Evolutionary conservation across 2,888 invertebrate species (phyloP), one percentile per base, ranked within the genome.

Genomic region (Drosophila anomelani): DNA sequence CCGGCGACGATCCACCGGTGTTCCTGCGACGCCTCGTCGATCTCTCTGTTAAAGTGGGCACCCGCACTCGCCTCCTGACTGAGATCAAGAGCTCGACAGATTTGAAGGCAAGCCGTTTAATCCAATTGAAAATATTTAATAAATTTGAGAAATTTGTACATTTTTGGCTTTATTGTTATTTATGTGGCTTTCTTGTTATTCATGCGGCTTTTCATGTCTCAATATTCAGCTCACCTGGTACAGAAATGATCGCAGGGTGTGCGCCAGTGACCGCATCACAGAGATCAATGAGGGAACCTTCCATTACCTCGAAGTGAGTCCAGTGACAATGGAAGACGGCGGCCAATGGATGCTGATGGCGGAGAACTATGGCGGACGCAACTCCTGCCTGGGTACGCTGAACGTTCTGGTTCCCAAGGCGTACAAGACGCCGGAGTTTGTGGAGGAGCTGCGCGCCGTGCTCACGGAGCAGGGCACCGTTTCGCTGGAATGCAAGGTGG

Each of bases 391-490:
- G 4, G 96, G 96, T 36, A 95, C 95, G 79, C 94, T 97, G 59
- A 96, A 95, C 91, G 96, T 97, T 36, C 94, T 93, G 94, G 97
- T 97, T 59, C 97, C 97, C 1, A 97, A 97, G 92, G 97, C 97
- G 0, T 97, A 97, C 92, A 97, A 97, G 90, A 94, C 95, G 17
- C 98, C 98, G 0, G 96, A 97, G 91, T 98, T 98, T 91, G 95
- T 97, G 43, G 96, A 97, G 91, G 96, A 96, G 85, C 94, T 98
- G 15, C 94, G 95, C 36, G 97, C 97, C 2, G 93, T 97, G 69
- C 94, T 97, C 36, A 97, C 97, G 0, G 96, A 97, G 90, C 96
- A 96, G 82, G 98, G 98, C 46, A 97, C 97, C 0, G 98, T 98
- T 13, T 96, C 97, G 0, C 93, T 98, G 76, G 97, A 97, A 92